Evolutionary conservation across 2,797 vertebrate genomes (phyloP), one percentile per base, ranked within the genome.

Genomic region (Leontopithecus rosalia): DNA sequence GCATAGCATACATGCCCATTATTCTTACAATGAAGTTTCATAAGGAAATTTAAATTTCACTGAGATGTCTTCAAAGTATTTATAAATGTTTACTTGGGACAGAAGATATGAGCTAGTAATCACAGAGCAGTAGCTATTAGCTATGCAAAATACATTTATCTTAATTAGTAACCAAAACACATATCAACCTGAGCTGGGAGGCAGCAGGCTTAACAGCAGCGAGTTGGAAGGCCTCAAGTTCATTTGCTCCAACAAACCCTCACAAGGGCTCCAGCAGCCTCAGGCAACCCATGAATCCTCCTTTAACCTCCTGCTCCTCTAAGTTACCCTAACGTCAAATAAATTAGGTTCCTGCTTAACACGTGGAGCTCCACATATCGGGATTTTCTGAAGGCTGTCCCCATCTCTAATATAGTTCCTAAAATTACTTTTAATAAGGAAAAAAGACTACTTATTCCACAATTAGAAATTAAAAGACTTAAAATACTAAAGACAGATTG

Each of bases 31-130:
- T 76, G 4, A 57, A 88, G 48, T 91, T 81, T 92, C 83, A 48
- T 39, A 79, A 94, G 43, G n/a, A 88, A 80, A 80, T 83, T 80
- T 76, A 76, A 89, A 92, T 67, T 46, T 94, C 57, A 50, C 43
- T 58, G 91, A 88, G 24, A 67, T 72, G 50, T 75, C 15, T 84
- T 95, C 26, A 33, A 94, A 86, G 30, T 84, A 73, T 52, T 93
- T 95, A 30, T 77, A 87, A 95, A 84, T 82, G 30, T 73, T 92
- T 93, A 90, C 19, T 50, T 77, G 72, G 87, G 50, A 87, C 33
- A 72, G 89, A 95, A 67, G 48, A 57, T 41, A 57, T 22, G 46
- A 94, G 50, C 64, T 75, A 75, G 20, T 61, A 76, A 86, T 70
- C 83, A 75, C 3, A 64, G 7, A 85, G 46, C 77, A 76, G 55